phyloP scores from a whole-genome alignment of 2,888 invertebrate genomes.

The Pharmacophagus antenor region DNA sequence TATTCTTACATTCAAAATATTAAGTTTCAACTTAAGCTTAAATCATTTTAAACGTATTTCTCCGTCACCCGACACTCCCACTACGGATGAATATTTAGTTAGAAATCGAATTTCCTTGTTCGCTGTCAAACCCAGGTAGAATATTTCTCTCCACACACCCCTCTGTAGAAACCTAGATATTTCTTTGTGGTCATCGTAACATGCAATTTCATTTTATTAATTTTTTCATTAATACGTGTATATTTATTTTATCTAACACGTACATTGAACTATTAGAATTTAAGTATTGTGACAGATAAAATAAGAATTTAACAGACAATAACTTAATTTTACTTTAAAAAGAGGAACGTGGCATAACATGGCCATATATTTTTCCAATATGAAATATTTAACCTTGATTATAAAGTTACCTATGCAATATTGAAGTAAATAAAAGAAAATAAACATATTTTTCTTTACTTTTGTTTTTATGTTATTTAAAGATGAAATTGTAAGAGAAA shows the following conservation, averaged over 20 bases:
- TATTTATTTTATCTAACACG: too few species aligned
- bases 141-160: not conserved
- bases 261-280: too few species aligned
- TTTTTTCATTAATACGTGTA: too few species aligned
- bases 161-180: not conserved
- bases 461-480: not conserved
- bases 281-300: too few species aligned
- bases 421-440: too few species aligned
- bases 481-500: not conserved
- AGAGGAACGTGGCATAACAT: too few species aligned
- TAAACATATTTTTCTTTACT: too few species aligned
- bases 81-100: not conserved
- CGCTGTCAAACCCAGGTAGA: constrained; percentile 13
- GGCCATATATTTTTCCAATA: too few species aligned
- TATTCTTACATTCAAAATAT: not conserved
- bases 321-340: too few species aligned
- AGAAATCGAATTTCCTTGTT: constrained; percentile 20
- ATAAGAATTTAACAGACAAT: too few species aligned
- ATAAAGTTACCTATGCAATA: too few species aligned
- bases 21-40: not conserved
- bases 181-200: not conserved
- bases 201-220: not conserved
- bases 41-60: not conserved
- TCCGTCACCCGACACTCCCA: not conserved
- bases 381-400: too few species aligned